Percentiles rank a stretch among this genome's conserved stretches.
Evolutionary conservation across 2,113 vertebrate genomes (phyloP).

Genomic region (Serilophus lunatus): DNA sequence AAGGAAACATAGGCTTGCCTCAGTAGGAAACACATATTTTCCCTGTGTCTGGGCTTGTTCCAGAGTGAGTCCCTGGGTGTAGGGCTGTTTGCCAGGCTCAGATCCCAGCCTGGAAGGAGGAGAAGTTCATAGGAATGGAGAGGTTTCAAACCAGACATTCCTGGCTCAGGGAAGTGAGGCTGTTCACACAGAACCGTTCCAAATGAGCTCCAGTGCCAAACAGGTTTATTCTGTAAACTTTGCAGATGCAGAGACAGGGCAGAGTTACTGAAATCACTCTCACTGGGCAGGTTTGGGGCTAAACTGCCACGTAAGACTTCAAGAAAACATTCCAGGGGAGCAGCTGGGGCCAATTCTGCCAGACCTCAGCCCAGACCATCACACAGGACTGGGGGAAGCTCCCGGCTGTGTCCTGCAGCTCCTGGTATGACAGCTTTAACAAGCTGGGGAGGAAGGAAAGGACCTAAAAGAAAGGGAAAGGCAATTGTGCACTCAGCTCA

Average conservation of each 20-base stretch:
- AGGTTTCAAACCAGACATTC: neutral
- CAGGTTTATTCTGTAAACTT: neutral
- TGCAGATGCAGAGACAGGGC: neutral
- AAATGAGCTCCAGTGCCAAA: neutral
- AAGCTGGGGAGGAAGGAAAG: neutral
- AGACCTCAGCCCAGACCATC: neutral
- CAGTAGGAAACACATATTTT: neutral
- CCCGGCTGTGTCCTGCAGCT: neutral
- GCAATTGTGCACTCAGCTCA: neutral
- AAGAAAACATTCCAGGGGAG: neutral
- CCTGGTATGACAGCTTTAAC: neutral
- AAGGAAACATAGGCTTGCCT: neutral
- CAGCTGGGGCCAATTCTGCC: neutral
- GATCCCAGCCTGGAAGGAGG: neutral
- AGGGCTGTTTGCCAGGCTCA: neutral
- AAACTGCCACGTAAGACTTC: neutral
- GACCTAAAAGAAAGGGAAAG: neutral
- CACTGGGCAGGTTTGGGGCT: neutral
- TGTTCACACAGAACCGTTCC: neutral
- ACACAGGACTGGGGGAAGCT: neutral
- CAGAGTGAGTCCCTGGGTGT: neutral
- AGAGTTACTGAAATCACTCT: neutral
- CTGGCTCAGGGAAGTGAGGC: neutral
- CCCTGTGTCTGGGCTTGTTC: neutral
- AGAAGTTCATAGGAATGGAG: neutral